phyloP scores from a whole-genome alignment of 2,888 invertebrate genomes.

The Synanthedon myopaeformis region DNA sequence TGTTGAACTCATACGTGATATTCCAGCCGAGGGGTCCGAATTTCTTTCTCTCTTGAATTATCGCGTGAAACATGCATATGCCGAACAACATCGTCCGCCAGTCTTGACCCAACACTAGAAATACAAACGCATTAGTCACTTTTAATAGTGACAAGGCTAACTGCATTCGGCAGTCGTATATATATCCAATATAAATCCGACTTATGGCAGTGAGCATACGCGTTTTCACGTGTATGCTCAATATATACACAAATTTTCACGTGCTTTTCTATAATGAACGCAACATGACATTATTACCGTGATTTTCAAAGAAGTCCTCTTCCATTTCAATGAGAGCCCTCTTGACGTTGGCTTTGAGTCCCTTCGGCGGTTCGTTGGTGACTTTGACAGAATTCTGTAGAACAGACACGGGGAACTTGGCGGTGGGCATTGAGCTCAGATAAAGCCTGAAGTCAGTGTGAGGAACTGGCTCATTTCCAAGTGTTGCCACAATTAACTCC shows the following conservation, averaged over 20 bases:
- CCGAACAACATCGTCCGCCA: slow-evolving; percentile 85
- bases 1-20: slow-evolving; percentile 92
- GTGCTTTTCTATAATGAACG: neutral
- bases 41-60: slow-evolving; percentile 92
- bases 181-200: no score
- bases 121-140: no score
- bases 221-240: no score
- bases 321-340: slow-evolving; percentile 84
- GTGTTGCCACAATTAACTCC: slow-evolving; percentile 81
- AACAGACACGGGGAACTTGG: slow-evolving; percentile 88
- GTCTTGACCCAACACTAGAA: slow-evolving; percentile 70
- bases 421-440: slow-evolving; percentile 91
- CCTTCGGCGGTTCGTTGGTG: slow-evolving; percentile 95
- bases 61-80: slow-evolving; percentile 91
- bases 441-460: slow-evolving; percentile 83
- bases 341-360: slow-evolving; percentile 88
- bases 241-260: no score
- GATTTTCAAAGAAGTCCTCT: slow-evolving; percentile 83
- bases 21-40: slow-evolving; percentile 95
- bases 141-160: no score
- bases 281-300: slow-evolving; percentile 63
- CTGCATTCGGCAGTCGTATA: no score
- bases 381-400: slow-evolving; percentile 94
- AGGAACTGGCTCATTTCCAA: slow-evolving; percentile 75
- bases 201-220: no score